These are phyloP conservation scores for Rhynchophorus ferrugineus DNA, from an alignment of 1,140 invertebrate genomes.

Conservation along the genomic window DNA sequence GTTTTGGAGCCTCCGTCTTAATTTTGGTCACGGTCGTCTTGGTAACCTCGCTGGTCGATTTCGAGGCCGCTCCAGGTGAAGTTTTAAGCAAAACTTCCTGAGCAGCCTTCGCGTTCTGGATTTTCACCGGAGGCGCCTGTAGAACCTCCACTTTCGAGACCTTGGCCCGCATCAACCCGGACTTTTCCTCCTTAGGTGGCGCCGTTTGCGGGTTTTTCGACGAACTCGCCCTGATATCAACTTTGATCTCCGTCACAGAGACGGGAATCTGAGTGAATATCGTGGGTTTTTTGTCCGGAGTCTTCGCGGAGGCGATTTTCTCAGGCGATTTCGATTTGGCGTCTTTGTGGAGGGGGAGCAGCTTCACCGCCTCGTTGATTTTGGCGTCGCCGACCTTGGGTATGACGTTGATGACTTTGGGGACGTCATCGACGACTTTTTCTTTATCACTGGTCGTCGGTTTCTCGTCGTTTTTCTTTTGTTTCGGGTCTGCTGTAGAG, in stretches of 20 bases:
- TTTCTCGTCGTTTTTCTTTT: background rate
- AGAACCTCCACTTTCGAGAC: conserved; percentile 10
- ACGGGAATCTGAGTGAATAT: background rate
- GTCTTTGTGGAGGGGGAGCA: background rate
- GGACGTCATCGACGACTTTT: conserved; percentile 8
- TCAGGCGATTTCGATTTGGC: background rate
- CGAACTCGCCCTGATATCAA: conserved; percentile 6
- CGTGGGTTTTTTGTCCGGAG: background rate
- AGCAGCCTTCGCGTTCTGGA: background rate
- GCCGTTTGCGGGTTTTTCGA: background rate
- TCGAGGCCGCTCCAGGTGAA: background rate
- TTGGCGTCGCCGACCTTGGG: conserved; percentile 26
- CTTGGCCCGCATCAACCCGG: conserved; percentile 8
- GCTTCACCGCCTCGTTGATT: background rate
- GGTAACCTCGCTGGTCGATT: background rate
- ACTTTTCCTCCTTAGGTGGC: conserved; percentile 1
- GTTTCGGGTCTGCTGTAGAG: background rate
- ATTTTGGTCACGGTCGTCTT: background rate
- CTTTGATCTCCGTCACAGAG: conserved; percentile 16
- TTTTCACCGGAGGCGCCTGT: background rate
- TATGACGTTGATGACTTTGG: conserved; percentile 31
- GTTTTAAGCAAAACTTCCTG: background rate
- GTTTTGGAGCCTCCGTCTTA: too few relatives aligned
- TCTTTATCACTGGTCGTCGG: background rate
- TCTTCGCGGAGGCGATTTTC: conserved; percentile 3